Conservation (phyloP, 2,888 invertebrate genomes). For the Drepana falcataria region DNA sequence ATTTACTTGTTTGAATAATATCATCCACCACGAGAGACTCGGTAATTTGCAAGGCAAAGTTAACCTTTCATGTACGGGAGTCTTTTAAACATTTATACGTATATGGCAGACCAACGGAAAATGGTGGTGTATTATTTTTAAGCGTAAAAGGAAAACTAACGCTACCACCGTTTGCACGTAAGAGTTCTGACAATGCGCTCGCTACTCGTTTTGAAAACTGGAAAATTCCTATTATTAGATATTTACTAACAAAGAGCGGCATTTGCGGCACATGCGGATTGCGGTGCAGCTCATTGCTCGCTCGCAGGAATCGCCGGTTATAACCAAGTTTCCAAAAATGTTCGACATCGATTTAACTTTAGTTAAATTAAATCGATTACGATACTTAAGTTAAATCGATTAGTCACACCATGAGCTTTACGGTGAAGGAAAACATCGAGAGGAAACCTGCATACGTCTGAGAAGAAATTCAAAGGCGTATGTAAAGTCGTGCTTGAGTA, state of each 20-base stretch:
- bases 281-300: too few relatives aligned
- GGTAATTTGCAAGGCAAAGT: constrained; percentile 39
- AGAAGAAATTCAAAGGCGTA: too few relatives aligned
- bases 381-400: too few relatives aligned
- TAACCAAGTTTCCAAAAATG: too few relatives aligned
- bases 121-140: constrained; percentile 9
- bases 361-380: too few relatives aligned
- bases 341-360: too few relatives aligned
- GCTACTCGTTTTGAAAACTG: constrained; percentile 21
- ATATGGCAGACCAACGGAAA: neutral
- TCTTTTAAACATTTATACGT: constrained; percentile 7
- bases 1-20: constrained; percentile 66
- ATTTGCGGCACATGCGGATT: constrained; percentile 25
- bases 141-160: constrained; percentile 13
- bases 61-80: constrained; percentile 13
- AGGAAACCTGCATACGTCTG: too few relatives aligned
- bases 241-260: constrained; percentile 31
- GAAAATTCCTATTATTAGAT: constrained; percentile 32
- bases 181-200: constrained; percentile 20
- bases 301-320: constrained; percentile 11
- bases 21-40: constrained; percentile 37
- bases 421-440: too few relatives aligned
- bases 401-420: too few relatives aligned
- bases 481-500: too few relatives aligned
- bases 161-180: constrained; percentile 10